Base-by-base conservation (phyloP, 2,113 vertebrate species). In the Lophura nycthemera region DNA sequence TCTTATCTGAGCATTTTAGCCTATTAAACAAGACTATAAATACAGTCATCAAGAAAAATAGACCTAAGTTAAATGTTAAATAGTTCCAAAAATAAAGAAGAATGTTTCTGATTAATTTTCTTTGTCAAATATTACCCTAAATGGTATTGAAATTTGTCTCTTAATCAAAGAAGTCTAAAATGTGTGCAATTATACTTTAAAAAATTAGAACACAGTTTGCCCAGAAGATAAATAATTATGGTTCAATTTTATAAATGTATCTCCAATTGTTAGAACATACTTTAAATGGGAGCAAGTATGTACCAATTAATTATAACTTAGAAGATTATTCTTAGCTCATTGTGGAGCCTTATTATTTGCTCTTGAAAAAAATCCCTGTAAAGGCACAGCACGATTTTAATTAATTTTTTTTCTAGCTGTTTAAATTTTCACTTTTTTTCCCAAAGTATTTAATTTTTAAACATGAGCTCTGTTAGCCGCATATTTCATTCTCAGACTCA, bases 171-270 rank as follows among this genome's bases (percentile, higher is more conserved):
- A 96, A 77, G 91, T 89, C 87, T 95, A 93, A 95, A 90, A 69
- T 87, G 34, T 78, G 56, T 93, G 84, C 92, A 95, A 94, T 96
- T 97, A 87, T 75, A 87, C 96, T 97, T 79, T 25, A 93, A 96
- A 94, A 96, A 96, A 96, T 95, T 96, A 96, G 95, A 97, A 90
- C 95, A 93, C 87, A 90, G 52, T 97, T 97, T 97, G 76, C 93
- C 90, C 88, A 94, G 92, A 87, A 97, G 97, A 97, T 97, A 97
- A 97, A 96, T 96, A 96, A 97, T 97, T 96, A 93, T 61, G 86
- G 61, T 89, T 34, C 45, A 90, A 90, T 96, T 96, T 97, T 95
- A 80, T 95, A 97, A 97, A 92, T 93, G 78, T 95, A 97, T 97
- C 93, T 97, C 83, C 91, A 97, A 81, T 94, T 97, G 91, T 94